phyloP scores from a whole-genome alignment of 1,140 invertebrate species.

The Antheraea mylitta region DNA sequence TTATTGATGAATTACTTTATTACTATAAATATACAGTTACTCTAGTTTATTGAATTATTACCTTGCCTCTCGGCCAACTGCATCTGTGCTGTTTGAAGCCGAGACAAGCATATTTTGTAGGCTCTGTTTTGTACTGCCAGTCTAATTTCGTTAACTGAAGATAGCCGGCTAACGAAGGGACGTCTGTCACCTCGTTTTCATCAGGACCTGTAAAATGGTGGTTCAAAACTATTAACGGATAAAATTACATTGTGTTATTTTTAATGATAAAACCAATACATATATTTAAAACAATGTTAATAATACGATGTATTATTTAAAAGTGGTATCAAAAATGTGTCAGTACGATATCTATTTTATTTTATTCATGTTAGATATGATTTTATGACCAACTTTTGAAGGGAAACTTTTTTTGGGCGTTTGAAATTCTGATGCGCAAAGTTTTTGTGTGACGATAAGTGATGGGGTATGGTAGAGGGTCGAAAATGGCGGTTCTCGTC shows the following conservation, averaged over 20 bases:
- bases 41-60: slow-evolving; percentile 20
- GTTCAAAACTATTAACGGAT: neutral
- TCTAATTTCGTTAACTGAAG: slow-evolving; percentile 93
- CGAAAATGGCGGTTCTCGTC: too few relatives aligned
- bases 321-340: too few relatives aligned
- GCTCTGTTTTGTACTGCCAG: slow-evolving; percentile 95
- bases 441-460: too few relatives aligned
- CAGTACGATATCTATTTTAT: too few relatives aligned
- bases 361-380: too few relatives aligned
- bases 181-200: slow-evolving; percentile 94
- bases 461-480: too few relatives aligned
- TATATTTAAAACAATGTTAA: neutral
- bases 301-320: too few relatives aligned
- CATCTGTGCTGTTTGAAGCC: slow-evolving; percentile 87
- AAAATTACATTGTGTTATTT: neutral
- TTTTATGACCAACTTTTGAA: too few relatives aligned
- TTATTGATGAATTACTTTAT: too few relatives aligned
- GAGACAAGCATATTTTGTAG: slow-evolving; percentile 89
- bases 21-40: neutral
- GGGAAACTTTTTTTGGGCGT: too few relatives aligned
- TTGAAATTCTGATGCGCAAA: too few relatives aligned
- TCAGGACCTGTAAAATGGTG: slow-evolving; percentile 90
- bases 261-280: neutral
- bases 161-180: slow-evolving; percentile 92
- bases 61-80: slow-evolving; percentile 91